phyloP scores from a whole-genome alignment of 2,113 vertebrate species.

The Salminus brasiliensis region DNA sequence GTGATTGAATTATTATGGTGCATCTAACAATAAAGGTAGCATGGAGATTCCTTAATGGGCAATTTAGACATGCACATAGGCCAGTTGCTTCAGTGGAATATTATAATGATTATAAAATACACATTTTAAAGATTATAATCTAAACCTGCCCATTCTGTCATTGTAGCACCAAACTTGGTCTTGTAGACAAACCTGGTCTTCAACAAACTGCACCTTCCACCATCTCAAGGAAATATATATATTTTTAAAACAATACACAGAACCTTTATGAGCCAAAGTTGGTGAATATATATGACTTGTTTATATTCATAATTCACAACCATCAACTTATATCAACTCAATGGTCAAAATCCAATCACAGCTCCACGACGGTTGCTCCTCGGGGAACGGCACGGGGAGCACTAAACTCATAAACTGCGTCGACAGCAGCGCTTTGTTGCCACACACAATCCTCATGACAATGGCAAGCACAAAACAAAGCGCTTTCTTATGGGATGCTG shows the following conservation, averaged over 20 bases:
- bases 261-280: conserved; percentile 5
- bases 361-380: not conserved
- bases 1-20: too few relatives aligned
- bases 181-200: too few relatives aligned
- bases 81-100: too few relatives aligned
- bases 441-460: conserved; percentile 1
- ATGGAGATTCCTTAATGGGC: too few relatives aligned
- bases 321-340: conserved; percentile 34
- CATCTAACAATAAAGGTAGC: too few relatives aligned
- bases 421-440: not conserved
- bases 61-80: too few relatives aligned
- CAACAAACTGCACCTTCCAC: not conserved
- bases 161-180: not conserved
- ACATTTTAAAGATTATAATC: not conserved
- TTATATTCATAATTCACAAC: conserved; percentile 32
- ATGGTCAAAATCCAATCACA: conserved; percentile 24
- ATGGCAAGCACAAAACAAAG: conserved; percentile 3
- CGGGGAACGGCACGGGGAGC: not conserved
- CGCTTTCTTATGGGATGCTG: not conserved
- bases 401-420: not conserved
- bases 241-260: not conserved
- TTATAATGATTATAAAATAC: too few relatives aligned
- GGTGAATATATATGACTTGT: conserved; percentile 9
- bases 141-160: not conserved
- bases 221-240: conserved; percentile 11